Evolutionary conservation across 2,797 vertebrate genomes (phyloP).

Genomic region (Antennarius maculatus): DNA sequence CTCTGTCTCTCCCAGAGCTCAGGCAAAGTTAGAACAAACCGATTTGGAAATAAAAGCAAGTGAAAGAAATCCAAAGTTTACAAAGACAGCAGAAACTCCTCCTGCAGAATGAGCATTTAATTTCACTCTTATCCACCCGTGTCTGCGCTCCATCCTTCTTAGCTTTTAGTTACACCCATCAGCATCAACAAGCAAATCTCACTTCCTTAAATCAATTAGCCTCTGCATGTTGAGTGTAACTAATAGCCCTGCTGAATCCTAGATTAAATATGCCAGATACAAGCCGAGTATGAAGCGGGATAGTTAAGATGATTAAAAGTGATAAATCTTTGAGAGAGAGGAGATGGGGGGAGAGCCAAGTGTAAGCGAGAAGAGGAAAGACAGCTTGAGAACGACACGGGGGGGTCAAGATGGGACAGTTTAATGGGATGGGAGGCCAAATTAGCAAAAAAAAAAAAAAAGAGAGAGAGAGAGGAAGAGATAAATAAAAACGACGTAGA

Average conservation of each 20-base stretch:
- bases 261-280: conserved; percentile 80
- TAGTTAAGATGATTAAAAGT: conserved; percentile 79
- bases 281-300: conserved; percentile 65
- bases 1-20: conserved; percentile 20
- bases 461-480: neutral
- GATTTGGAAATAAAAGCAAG: conserved; percentile 49
- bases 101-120: conserved; percentile 2
- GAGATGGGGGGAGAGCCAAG: conserved; percentile 15
- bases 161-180: conserved; percentile 59
- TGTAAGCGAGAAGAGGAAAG: conserved; percentile 20
- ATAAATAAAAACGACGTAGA: conserved; percentile 24
- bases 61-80: conserved; percentile 48
- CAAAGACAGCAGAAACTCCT: conserved; percentile 32
- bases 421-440: conserved; percentile 46
- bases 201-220: conserved; percentile 77
- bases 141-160: conserved; percentile 32
- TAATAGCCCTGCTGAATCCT: conserved; percentile 75
- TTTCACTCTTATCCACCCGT: conserved; percentile 17
- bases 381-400: conserved; percentile 37
- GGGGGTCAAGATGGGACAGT: conserved; percentile 36
- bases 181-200: conserved; percentile 66
- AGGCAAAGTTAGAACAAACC: conserved; percentile 40
- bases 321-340: conserved; percentile 66
- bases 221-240: conserved; percentile 74
- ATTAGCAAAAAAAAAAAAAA: conserved; percentile 4